Percentiles rank a stretch among this genome's conserved stretches.
Conservation (phyloP, 2,113 vertebrate genomes). For the Xyrauchen texanus region DNA sequence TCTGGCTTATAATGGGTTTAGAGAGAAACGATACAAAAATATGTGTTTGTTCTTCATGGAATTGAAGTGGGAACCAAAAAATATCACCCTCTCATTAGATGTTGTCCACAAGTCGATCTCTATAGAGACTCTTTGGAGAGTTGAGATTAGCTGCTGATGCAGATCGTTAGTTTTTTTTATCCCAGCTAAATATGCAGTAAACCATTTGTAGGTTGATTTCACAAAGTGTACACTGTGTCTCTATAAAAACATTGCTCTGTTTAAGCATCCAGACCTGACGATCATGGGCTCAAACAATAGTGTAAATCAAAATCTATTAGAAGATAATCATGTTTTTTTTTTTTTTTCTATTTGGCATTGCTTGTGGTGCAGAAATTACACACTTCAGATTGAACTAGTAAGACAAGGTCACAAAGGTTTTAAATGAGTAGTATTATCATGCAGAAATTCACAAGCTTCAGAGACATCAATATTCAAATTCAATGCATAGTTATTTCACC, state of each 20-base stretch:
- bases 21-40: conserved; percentile 58
- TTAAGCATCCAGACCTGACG: no score
- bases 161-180: background rate
- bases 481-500: conserved; percentile 57
- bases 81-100: background rate
- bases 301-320: no score
- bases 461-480: conserved; percentile 59
- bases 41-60: conserved; percentile 45
- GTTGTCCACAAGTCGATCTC: background rate
- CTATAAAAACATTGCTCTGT: no score
- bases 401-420: background rate
- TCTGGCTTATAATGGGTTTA: conserved; percentile 66
- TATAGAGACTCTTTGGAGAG: background rate
- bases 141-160: conserved; percentile 18
- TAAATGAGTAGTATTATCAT: background rate
- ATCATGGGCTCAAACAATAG: no score
- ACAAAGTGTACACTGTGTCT: no score
- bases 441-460: conserved; percentile 7
- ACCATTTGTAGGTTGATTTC: no score
- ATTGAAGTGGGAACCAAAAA: conserved; percentile 27
- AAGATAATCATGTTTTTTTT: background rate
- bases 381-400: background rate
- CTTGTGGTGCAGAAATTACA: no score
- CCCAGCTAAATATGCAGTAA: no score
- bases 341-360: background rate